These are phyloP conservation scores for Encarsia formosa DNA, from an alignment of 2,888 invertebrate species.

Conservation along the genomic window DNA sequence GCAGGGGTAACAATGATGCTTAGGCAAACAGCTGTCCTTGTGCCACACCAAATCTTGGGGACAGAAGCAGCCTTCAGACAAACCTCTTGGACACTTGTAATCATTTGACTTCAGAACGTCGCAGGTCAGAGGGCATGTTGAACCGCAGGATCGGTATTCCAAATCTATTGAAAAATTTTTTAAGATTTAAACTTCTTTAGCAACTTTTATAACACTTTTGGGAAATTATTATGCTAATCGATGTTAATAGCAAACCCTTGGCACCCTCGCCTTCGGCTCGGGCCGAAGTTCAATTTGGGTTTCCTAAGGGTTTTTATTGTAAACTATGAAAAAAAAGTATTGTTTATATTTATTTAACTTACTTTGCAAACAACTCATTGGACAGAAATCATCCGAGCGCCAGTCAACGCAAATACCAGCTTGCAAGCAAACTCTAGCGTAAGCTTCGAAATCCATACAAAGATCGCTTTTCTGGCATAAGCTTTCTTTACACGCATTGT, in stretches of 20 bases:
- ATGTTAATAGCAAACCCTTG: too few species aligned
- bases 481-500: constrained; percentile 68
- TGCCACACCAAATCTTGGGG: constrained; percentile 67
- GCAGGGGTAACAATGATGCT: constrained; percentile 66
- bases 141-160: constrained; percentile 56
- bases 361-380: constrained; percentile 58
- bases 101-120: constrained; percentile 55
- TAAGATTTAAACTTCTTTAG: too few species aligned
- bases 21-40: constrained; percentile 69
- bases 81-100: too few species aligned
- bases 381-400: constrained; percentile 63
- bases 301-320: background rate
- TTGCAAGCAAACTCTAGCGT: constrained; percentile 67
- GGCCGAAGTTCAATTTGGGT: background rate
- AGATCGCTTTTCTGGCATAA: constrained; percentile 59
- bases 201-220: too few species aligned
- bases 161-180: too few species aligned
- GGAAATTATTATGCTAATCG: too few species aligned
- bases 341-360: constrained; percentile 31
- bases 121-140: constrained; percentile 65
- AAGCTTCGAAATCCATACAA: constrained; percentile 66
- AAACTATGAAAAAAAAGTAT: background rate
- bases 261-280: too few species aligned
- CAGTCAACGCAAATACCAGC: constrained; percentile 73
- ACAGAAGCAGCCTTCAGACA: constrained; percentile 86